Base-by-base conservation (phyloP, 2,888 invertebrate species). In the Brachypterus glaber region DNA sequence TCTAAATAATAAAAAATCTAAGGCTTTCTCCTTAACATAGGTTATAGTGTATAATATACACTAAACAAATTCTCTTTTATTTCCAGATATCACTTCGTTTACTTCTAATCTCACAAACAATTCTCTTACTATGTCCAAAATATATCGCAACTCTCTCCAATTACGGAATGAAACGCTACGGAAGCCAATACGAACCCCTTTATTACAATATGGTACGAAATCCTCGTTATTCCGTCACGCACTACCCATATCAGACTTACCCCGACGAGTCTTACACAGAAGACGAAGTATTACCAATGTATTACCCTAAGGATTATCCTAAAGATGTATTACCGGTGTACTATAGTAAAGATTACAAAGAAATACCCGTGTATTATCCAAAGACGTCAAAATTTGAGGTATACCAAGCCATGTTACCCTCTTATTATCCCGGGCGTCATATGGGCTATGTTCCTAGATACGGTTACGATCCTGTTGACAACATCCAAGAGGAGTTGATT, bases 401-500 rank as follows among this genome's bases (percentile, higher is more conserved):
- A 2, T 69, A 69, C 51, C 66, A 67, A 49, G 57, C 65, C 1
- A 58, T 60, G 16, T 44, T 67, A 38, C 68, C 70, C 2, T 70
- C 69, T 48, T 71, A 70, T 45, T 71, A 70, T 51, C 62, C 62
- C 27, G 63, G 62, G 12, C 54, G 60, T 39, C 59, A 56, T 3
- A n/a, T 48, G 3, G 17, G 44, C 17, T n/a, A n/a, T n/a, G 45
- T 58, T 25, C 59, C 62, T 4, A 45, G 60, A 31, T 62, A 62
- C 16, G 62, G 58, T 24, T 52, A 66, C 42, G 62, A 67, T 29
- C 63, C 64, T 5, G 65, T 70, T 4, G 70, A 72, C 41, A 71
- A 72, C 46, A 61, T 71, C 8, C 73, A 77, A 46, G 78, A 77
- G 44, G 74, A 72, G 44, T 70, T 76, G 24, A 64, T 75, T 25